Percentiles rank a stretch among this genome's conserved stretches.
Evolutionary conservation across 2,888 invertebrate species (phyloP).

Genomic region (Andrena hattorfiana): DNA sequence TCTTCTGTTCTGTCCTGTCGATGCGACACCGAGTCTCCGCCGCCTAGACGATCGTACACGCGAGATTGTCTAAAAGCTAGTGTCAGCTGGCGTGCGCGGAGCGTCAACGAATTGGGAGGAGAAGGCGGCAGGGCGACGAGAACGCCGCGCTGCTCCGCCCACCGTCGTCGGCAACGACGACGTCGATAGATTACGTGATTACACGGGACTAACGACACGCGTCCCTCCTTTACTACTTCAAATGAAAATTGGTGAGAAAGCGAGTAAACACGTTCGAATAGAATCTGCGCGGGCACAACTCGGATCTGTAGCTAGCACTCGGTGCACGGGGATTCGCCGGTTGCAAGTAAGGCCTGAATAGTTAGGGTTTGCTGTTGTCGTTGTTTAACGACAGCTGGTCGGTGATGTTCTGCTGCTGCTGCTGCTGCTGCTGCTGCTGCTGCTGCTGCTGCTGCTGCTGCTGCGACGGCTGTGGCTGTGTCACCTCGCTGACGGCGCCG

Average conservation of each 20-base stretch:
- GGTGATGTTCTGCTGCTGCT: slow-evolving; percentile 77
- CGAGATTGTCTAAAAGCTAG: slow-evolving; percentile 70
- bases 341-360: slow-evolving; percentile 84
- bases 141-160: too few relatives aligned
- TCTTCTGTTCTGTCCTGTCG: slow-evolving; percentile 4
- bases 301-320: slow-evolving; percentile 70
- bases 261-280: slow-evolving; percentile 83
- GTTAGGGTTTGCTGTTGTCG: slow-evolving; percentile 84
- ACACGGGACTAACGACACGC: slow-evolving; percentile 21
- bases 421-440: slow-evolving; percentile 66
- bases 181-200: neutral
- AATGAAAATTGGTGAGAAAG: slow-evolving; percentile 83
- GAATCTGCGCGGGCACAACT: slow-evolving; percentile 80
- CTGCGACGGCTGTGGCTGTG: slow-evolving; percentile 65
- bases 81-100: slow-evolving; percentile 46
- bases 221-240: slow-evolving; percentile 74
- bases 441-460: slow-evolving; percentile 64
- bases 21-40: slow-evolving; percentile 33
- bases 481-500: slow-evolving; percentile 81
- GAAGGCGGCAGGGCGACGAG: slow-evolving; percentile 38
- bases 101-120: slow-evolving; percentile 47
- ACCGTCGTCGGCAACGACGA: neutral
- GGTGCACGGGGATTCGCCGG: slow-evolving; percentile 76
- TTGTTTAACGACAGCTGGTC: slow-evolving; percentile 82
- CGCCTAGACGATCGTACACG: slow-evolving; percentile 42